Conservation (phyloP, 2,113 vertebrate genomes). For the Ictidomys tridecemlineatus region DNA sequence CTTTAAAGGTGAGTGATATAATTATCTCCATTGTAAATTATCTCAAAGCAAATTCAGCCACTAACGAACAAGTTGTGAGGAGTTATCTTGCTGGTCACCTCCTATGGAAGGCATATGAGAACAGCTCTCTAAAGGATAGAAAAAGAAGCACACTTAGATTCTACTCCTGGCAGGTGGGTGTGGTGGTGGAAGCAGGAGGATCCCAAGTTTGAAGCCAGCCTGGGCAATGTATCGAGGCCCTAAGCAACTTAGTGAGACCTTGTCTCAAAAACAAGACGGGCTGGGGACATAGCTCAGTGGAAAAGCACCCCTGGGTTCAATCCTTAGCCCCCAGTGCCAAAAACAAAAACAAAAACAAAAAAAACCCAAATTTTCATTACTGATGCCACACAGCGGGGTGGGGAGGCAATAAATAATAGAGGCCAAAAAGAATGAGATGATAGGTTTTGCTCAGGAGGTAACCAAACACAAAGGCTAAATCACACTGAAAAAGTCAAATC, state of each 20-base stretch:
- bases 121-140: background rate
- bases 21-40: background rate
- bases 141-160: too few species aligned
- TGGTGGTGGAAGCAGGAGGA: background rate
- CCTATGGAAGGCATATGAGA: background rate
- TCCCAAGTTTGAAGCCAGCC: background rate
- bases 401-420: background rate
- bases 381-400: background rate
- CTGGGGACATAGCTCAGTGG: background rate
- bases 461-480: background rate
- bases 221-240: background rate
- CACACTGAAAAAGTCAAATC: background rate
- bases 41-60: background rate
- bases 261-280: background rate
- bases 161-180: background rate
- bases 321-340: background rate
- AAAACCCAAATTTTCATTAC: background rate
- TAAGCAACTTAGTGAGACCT: background rate
- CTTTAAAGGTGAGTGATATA: background rate
- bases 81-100: rapidly evolving
- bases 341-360: too few species aligned
- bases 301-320: background rate
- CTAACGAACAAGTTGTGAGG: background rate
- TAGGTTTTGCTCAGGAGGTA: background rate
- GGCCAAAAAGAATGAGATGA: background rate